Evolutionary conservation across 2,888 invertebrate species (phyloP), one percentile per base, ranked within the genome.

Genomic region (Megaustenia siamemsis): DNA sequence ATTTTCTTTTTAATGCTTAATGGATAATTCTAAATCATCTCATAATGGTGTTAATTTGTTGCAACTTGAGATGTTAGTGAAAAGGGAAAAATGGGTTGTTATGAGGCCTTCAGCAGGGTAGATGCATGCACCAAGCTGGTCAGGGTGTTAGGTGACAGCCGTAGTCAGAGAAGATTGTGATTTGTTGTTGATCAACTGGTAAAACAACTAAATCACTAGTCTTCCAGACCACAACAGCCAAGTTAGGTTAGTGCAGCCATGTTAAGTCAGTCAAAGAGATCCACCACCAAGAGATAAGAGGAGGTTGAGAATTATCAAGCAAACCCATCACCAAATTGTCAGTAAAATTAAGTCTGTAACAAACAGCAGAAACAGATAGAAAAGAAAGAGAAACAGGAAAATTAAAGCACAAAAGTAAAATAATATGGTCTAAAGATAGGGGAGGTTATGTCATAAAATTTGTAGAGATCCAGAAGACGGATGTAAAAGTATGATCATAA

Each of bases 151-250:
- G 81, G 40, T 12, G 49, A 18, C 84, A 68, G 66, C 86, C 87
- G 87, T 88, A 86, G 87, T 91, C 89, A 88, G 86, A 96, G 97
- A 96, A 97, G 98, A 98, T 97, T 97, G 97, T 97, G 98, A 98
- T 97, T 98, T 96, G 96, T 98, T 98, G 98, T 98, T 98, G 96
- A 95, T 95, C 94, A 95, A 95, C 95, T 96, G 96, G 96, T 89
- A 89, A 88, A 98, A 98, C 98, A 98, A 98, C 98, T 98, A 98
- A 98, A 98, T 98, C 98, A 98, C 98, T 98, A 98, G 98, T 98
- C 98, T 98, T 98, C 98, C 98, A 98, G 96, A 97, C 92, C 90
- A 89, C 87, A 86, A 81, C 82, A 86, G 89, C 84, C 82, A n/a
- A 3, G n/a, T 24, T 86, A 86, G 89, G 87, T 89, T 86, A 87